Percentiles rank a stretch among this genome's conserved stretches.
Evolutionary conservation across 2,113 vertebrate genomes (phyloP).

Genomic region (crab-eating macaque (Macaca fascicularis)): DNA sequence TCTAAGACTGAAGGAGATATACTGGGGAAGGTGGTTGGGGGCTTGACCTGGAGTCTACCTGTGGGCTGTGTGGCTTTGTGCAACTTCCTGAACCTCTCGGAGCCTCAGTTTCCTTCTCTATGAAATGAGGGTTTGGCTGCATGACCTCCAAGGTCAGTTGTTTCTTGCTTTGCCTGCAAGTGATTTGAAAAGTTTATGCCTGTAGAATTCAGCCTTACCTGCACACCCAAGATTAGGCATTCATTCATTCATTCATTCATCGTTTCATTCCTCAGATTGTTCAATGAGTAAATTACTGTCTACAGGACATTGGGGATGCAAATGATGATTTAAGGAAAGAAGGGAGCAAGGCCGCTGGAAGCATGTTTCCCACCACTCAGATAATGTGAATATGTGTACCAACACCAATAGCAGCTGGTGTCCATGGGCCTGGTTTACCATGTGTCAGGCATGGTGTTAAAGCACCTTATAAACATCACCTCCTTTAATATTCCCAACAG

Average conservation of each 20-base stretch:
- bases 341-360: neutral
- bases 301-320: accelerated
- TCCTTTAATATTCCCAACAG: neutral
- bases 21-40: accelerated
- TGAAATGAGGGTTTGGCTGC: neutral
- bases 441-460: neutral
- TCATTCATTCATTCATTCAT: neutral
- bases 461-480: accelerated
- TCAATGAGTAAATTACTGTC: neutral
- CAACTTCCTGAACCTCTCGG: neutral
- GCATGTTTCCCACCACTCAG: neutral
- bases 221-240: neutral
- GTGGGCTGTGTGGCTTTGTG: accelerated
- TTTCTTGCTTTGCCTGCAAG: neutral
- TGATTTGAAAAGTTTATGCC: neutral
- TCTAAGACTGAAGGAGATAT: neutral
- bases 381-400: accelerated
- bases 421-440: neutral
- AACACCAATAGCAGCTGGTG: too few species aligned
- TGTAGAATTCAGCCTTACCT: neutral
- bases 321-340: neutral
- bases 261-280: neutral
- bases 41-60: neutral
- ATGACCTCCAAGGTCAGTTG: neutral
- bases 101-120: neutral